Evolutionary conservation across 2,888 invertebrate genomes (phyloP), one percentile per base, ranked within the genome.

Genomic region (Acrobasis consociella): DNA sequence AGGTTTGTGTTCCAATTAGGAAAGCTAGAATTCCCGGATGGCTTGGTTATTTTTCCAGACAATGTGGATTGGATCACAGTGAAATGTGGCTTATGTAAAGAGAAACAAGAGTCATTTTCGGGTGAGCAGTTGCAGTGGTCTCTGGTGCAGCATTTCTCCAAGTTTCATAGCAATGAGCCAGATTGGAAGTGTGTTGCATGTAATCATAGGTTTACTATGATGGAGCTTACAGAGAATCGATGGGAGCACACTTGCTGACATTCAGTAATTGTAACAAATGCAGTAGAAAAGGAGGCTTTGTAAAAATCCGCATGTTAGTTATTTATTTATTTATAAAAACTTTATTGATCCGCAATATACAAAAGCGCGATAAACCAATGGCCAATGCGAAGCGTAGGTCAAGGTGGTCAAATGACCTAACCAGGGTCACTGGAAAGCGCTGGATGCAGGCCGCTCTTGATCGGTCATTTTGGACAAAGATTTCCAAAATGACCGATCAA

Each of bases 121-220:
- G 77, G 80, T 0, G 9, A n/a, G 0, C 56, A 66, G 1, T 39
- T 80, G 2, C 22, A 71, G 0, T 62, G 64, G 0, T 51, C 60
- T 0, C 2, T 87, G 7, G 63, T 70, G 9, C 51, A 70, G 0
- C 89, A 89, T 67, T 84, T 82, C 22, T 72, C 72, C 2, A 71
- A 71, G 0, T 61, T 62, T 0, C 87, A 89, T 64, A 60, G 65
- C 0, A 60, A 71, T 0, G 87, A 89, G 51, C 73, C 74, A 0
- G 79, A 82, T 15, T 86, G 83, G 81, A 67, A 67, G 1, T 89
- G 88, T 38, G 68, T 66, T 0, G 71, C 80, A 37, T 87, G 87
- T 52, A 66, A 72, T 0, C 60, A 63, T n/a, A 15, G 8, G 0
- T 79, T 83, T 13, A 50, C 67, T 1, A 73, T 80, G 64, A 56